Percentiles rank a stretch among this genome's conserved stretches.
phyloP scores from a whole-genome alignment of 2,113 vertebrate species.

The Aythya baeri region DNA sequence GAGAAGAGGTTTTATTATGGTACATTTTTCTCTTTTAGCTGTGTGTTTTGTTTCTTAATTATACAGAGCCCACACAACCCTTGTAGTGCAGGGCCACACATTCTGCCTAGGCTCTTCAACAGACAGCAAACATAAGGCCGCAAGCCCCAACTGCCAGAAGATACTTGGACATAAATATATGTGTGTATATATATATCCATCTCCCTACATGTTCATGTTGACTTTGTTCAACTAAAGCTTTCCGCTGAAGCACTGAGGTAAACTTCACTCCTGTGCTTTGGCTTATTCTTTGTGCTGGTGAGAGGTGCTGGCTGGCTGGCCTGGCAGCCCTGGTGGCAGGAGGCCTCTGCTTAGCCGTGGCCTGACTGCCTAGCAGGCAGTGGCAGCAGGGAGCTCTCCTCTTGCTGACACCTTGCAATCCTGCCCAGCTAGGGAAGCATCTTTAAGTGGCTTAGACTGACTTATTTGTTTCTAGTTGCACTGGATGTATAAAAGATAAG shows the following conservation, averaged over 20 bases:
- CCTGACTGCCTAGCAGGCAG: neutral
- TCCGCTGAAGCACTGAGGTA: neutral
- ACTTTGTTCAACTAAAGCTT: neutral
- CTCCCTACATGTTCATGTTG: neutral
- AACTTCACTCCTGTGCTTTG: neutral
- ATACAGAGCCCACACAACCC: neutral
- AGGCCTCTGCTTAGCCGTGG: accelerated
- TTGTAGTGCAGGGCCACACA: neutral
- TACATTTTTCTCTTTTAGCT: neutral
- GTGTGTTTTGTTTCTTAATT: neutral
- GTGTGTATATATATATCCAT: neutral
- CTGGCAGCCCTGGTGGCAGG: neutral
- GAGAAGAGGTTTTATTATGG: neutral
- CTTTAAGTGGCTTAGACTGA: neutral
- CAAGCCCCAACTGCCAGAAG: neutral
- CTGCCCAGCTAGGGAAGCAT: neutral
- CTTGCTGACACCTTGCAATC: accelerated
- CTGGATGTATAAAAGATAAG: neutral
- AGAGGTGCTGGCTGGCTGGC: neutral
- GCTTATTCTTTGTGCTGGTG: neutral
- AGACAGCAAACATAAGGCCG: neutral
- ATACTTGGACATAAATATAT: neutral
- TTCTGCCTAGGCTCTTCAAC: neutral
- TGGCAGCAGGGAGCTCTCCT: neutral
- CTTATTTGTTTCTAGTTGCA: neutral